These are phyloP conservation scores for Caenorhabditis sinica DNA, from an alignment of 2,888 invertebrate genomes.

Conservation along the genomic window DNA sequence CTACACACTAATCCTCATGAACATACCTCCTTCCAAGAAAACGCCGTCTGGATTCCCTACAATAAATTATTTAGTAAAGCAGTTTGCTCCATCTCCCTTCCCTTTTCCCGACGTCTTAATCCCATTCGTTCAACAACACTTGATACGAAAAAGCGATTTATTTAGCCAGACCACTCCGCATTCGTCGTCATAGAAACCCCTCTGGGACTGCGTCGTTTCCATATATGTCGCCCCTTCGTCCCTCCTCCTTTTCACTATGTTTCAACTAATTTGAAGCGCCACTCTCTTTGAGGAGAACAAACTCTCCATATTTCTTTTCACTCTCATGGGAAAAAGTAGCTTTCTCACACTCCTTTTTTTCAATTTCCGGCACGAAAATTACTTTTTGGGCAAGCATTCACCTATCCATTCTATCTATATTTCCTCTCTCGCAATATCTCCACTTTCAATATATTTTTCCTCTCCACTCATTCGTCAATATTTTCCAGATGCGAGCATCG, in stretches of 20 bases:
- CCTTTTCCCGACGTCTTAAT: conserved; percentile 31
- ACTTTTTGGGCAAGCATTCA: conserved; percentile 3
- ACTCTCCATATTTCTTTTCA: neutral
- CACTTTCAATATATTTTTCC: neutral
- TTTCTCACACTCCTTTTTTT: conserved; percentile 42
- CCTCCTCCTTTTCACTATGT: conserved; percentile 22
- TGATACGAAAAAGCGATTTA: conserved; percentile 62
- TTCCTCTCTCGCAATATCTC: conserved; percentile 4
- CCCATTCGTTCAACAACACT: conserved; percentile 29
- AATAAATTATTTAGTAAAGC: conserved; percentile 40
- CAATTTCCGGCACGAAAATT: conserved; percentile 42
- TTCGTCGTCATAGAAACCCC: conserved; percentile 44
- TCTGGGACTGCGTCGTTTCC: neutral
- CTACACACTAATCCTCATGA: too few species aligned
- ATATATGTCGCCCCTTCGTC: neutral
- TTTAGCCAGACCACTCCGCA: conserved; percentile 37
- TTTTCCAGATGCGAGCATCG: conserved; percentile 62
- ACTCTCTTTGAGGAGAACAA: conserved; percentile 22
- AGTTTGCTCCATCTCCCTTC: neutral
- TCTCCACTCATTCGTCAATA: neutral
- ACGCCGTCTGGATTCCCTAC: conserved; percentile 26
- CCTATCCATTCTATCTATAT: neutral
- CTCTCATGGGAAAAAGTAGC: conserved; percentile 25
- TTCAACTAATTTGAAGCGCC: conserved; percentile 59
- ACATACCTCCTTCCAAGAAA: neutral